Base-by-base conservation (phyloP, 1,140 invertebrate species). In the Periplaneta americana region DNA sequence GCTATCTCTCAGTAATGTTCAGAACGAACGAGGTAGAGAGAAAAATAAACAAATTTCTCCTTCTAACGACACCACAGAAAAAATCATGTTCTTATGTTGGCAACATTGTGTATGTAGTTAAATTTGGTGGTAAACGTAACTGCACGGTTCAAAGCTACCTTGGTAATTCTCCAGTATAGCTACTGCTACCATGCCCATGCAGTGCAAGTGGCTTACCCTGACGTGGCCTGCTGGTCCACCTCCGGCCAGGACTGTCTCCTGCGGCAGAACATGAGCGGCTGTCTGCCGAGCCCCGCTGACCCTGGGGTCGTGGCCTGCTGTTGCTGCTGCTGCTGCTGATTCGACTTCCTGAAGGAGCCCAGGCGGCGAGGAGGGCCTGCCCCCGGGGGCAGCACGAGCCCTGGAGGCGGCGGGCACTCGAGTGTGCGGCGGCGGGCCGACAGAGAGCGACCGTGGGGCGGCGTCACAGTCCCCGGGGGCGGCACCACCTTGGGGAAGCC, bases 161-260 rank as follows among this genome's bases (percentile, higher is more conserved):
- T n/a, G n/a, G n/a, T n/a, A n/a, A n/a, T n/a, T n/a, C n/a, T n/a
- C n/a, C n/a, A n/a, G n/a, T n/a, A 0, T 48, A n/a, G 28, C 48
- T 66, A 66, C 48, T 66, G 22, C 22, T 28, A n/a, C 22, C 48
- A 28, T n/a, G 4, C 4, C 17, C 13, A 66, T 8, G 75, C 15
- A n/a, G 28, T 0, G 5, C 10, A 11, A 28, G 35, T 78, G 31
- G 34, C 1, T 93, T 89, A 95, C 94, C 94, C 93, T 2, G 94
- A 95, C 81, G 93, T 93, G 35, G 94, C 93, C 80, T 93, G 92
- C 85, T 93, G 93, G 85, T 95, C 94, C n/a, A 95, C 92, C 86
- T 95, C 94, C 5, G 94, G 94, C 94, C 94, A 95, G 6, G 94
- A 95, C n/a, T 93, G 90, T 75, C 94, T 89, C 37, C 94, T 88